These are phyloP conservation scores for Trichopria drosophilae DNA, from an alignment of 2,888 invertebrate genomes.

Conservation along the genomic window DNA sequence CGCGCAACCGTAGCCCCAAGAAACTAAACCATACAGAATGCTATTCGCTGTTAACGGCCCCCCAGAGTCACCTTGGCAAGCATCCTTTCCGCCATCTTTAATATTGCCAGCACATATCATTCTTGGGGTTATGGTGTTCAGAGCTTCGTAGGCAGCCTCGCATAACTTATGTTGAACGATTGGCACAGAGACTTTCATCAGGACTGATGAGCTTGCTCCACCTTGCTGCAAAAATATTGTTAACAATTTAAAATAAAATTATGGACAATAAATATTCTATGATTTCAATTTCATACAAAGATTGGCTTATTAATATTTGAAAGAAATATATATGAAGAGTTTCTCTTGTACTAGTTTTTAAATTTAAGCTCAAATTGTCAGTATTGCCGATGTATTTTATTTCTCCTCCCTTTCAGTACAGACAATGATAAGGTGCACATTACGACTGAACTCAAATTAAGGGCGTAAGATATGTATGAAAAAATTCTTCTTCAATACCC, in stretches of 20 bases:
- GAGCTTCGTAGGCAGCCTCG: slow-evolving; percentile 53
- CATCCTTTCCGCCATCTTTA: slow-evolving; percentile 39
- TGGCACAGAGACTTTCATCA: slow-evolving; percentile 61
- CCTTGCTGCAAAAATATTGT: slow-evolving; percentile 34
- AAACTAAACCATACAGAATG: slow-evolving; percentile 50
- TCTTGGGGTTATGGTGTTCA: slow-evolving; percentile 45
- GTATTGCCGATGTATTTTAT: no score
- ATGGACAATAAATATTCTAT: no score
- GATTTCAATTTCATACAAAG: no score
- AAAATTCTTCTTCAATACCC: no score
- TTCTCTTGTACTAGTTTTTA: background rate
- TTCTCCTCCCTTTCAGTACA: no score
- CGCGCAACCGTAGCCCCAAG: slow-evolving; percentile 51
- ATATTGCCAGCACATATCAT: slow-evolving; percentile 50
- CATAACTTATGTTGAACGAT: slow-evolving; percentile 58
- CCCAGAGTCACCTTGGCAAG: slow-evolving; percentile 51
- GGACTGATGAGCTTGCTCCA: slow-evolving; percentile 48
- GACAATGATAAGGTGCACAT: no score
- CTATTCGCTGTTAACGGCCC: slow-evolving; percentile 48
- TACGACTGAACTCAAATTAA: no score
- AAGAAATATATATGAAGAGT: background rate
- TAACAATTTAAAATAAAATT: slow-evolving; percentile 1
- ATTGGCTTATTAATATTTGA: background rate
- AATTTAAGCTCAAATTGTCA: no score
- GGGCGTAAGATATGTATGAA: no score